Evolutionary conservation across 1,140 invertebrate genomes (phyloP).

Genomic region (Pantala flavescens): DNA sequence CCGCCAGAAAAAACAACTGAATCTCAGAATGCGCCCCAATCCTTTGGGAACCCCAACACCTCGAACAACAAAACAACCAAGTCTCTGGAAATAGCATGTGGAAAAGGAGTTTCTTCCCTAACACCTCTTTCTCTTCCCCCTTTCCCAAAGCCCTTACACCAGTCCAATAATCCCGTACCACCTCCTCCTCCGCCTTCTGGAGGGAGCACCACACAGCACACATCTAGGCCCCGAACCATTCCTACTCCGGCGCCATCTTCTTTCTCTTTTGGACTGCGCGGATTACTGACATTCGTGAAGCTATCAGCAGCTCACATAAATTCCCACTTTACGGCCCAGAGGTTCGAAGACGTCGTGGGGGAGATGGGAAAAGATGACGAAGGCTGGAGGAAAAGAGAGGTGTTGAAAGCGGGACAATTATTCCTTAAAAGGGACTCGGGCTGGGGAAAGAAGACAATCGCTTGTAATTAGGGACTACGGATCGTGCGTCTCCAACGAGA

Average conservation of each 20-base stretch:
- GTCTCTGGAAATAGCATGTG: neutral
- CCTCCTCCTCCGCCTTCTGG: neutral
- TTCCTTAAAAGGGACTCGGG: neutral
- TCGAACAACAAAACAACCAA: neutral
- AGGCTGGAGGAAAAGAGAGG: neutral
- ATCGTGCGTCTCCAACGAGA: too few relatives aligned
- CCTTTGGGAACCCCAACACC: neutral
- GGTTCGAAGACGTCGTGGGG: neutral
- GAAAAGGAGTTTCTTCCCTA: neutral
- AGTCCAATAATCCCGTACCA: neutral
- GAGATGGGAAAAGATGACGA: neutral
- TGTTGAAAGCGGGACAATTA: neutral
- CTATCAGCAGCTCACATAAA: slow-evolving; percentile 4
- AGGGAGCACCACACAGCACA: neutral
- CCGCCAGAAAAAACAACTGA: neutral
- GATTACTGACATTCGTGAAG: slow-evolving; percentile 5
- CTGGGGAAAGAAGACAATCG: neutral
- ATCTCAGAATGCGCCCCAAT: neutral
- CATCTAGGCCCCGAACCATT: neutral
- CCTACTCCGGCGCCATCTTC: neutral
- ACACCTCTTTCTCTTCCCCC: neutral
- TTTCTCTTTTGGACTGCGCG: neutral
- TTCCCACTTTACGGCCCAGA: neutral
- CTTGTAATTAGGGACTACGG: neutral
- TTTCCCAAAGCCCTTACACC: neutral